These are phyloP conservation scores for Acleris cristana DNA, from an alignment of 2,888 invertebrate species.

Conservation along the genomic window DNA sequence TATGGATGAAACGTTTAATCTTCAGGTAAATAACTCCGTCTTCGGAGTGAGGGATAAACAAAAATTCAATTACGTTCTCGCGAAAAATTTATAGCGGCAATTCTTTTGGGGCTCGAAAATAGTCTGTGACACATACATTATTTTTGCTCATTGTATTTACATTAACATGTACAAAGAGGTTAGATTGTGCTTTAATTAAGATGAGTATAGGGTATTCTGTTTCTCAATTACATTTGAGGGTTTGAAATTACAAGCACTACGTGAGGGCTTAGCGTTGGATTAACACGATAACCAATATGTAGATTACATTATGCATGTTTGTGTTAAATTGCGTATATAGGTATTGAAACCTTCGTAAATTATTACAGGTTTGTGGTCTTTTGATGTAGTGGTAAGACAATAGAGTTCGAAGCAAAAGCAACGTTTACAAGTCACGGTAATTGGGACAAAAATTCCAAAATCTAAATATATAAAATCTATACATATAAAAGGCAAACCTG, in stretches of 20 bases:
- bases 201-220: conserved; percentile 9
- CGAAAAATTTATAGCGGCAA: conserved; percentile 23
- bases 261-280: neutral
- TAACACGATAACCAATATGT: neutral
- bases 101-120: conserved; percentile 20
- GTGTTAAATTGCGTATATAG: neutral
- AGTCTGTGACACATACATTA: conserved; percentile 1
- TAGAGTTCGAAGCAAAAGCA: too few relatives aligned
- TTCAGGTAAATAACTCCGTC: conserved; percentile 14
- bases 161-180: conserved; percentile 5
- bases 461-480: too few relatives aligned
- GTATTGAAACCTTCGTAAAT: neutral
- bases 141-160: conserved; percentile 15
- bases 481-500: too few relatives aligned
- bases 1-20: conserved; percentile 20
- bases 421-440: too few relatives aligned
- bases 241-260: neutral
- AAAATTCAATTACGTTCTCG: conserved; percentile 22
- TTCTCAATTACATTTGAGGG: conserved; percentile 22
- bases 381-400: too few relatives aligned
- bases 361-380: too few relatives aligned
- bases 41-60: conserved; percentile 24
- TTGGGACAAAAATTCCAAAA: too few relatives aligned
- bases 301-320: neutral
- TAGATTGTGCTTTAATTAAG: conserved; percentile 9